Conservation (phyloP, 2,797 vertebrate species). For the Zalophus californianus region DNA sequence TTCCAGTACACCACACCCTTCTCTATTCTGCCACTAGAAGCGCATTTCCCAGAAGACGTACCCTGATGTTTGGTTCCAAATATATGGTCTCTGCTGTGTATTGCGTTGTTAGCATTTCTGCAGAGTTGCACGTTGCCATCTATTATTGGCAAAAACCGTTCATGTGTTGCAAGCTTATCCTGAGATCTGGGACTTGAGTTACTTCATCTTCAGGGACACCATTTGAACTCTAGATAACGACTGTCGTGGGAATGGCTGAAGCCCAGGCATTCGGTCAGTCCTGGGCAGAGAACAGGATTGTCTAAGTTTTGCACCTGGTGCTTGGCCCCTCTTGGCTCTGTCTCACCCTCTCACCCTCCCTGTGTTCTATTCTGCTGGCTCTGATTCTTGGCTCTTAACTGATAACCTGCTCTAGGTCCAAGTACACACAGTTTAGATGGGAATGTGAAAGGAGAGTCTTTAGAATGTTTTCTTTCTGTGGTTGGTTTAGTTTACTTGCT, state of each 20-base stretch:
- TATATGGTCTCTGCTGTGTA: neutral
- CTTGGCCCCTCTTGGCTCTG: neutral
- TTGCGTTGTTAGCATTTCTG: neutral
- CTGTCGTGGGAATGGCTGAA: neutral
- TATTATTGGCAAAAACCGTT: neutral
- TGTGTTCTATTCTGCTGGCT: neutral
- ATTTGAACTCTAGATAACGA: neutral
- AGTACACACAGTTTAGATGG: neutral
- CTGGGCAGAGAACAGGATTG: neutral
- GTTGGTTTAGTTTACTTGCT: neutral
- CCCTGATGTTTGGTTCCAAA: neutral
- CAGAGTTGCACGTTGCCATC: neutral
- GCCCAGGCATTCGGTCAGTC: neutral
- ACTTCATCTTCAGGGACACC: neutral
- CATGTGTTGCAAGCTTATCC: slow-evolving; percentile 19
- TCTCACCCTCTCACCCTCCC: neutral
- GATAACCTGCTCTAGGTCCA: neutral
- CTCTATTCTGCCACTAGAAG: neutral
- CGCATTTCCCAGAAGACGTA: neutral
- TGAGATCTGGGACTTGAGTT: slow-evolving; percentile 37
- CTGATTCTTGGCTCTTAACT: neutral
- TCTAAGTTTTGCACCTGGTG: neutral
- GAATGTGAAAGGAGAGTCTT: neutral
- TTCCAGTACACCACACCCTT: neutral
- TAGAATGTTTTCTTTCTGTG: neutral